Base-by-base conservation (phyloP, 2,113 vertebrate genomes). In the Etheostoma spectabile region DNA sequence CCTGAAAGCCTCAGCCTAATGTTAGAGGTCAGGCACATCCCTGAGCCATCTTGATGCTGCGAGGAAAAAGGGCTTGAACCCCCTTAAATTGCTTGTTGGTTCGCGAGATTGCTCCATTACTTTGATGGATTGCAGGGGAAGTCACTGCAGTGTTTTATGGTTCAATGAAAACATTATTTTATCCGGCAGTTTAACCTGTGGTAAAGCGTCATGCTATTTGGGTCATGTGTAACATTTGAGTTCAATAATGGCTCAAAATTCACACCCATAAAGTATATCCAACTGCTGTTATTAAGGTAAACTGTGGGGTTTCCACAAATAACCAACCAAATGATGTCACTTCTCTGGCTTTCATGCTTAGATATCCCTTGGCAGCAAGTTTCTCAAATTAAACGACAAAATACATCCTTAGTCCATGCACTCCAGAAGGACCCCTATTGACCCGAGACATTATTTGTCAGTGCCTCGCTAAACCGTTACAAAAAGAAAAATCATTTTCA, bases 11-110 rank as follows among this genome's bases (percentile, higher is more conserved):
- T 62, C 15, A 0, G 35, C 2, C 1, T 45, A 68, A 77, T 30
- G 1, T 74, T 49, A 51, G 65, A 75, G 84, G 80, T 86, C 42
- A 24, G 78, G 22, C n/a, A 56, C 35, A 53, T 77, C 30, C 49
- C 72, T 10, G 42, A 83, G 45, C 30, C 1, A 30, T 78, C 78
- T 74, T 71, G 42, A 66, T 53, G 74, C 80, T 62, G 55, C 38
- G 74, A 42, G 80, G 78, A 49, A 77, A 78, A 73, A 75, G 76
- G 85, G 83, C 60, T 65, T 55, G 64, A 83, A 80, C 86, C 74
- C 62, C 67, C 63, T 73, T 79, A 83, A 77, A 91, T 83, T 80
- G 83, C 83, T 83, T 82, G 78, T 78, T 89, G 81, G 78, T 90
- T 69, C 24, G 5, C 60, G n/a, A 56, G 77, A 89, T 68, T 84